These are phyloP conservation scores for Caprella mutica DNA, from an alignment of 2,888 invertebrate species.

Conservation along the genomic window DNA sequence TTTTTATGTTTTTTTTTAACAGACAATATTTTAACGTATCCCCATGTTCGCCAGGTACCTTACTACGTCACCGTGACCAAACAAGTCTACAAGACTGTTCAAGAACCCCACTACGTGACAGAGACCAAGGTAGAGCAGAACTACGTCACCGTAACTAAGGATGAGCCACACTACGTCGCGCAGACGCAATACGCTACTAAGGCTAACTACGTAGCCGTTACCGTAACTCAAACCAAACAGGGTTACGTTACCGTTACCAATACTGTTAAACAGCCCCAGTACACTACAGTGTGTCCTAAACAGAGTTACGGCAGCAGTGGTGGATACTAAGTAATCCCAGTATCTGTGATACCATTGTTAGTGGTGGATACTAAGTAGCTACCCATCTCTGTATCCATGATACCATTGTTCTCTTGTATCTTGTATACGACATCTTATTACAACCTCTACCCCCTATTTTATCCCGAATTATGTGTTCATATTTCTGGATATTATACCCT, in stretches of 20 bases:
- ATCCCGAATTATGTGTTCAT: no score
- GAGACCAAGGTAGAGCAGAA: conserved; percentile 33
- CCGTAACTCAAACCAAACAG: conserved; percentile 33
- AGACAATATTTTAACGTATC: no score
- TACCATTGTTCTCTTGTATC: no score
- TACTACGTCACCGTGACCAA: conserved; percentile 31
- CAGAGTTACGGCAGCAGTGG: conserved; percentile 10
- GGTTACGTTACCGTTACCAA: conserved; percentile 31
- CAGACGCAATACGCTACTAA: conserved; percentile 29
- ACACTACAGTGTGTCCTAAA: conserved; percentile 32
- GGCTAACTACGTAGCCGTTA: conserved; percentile 24
- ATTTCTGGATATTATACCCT: no score
- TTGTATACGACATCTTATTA: no score
- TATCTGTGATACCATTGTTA: no score
- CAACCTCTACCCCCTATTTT: no score
- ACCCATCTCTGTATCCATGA: no score
- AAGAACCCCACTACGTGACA: conserved; percentile 31
- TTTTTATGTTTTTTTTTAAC: no score
- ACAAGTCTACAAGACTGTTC: conserved; percentile 31
- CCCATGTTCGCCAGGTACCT: conserved; percentile 29
- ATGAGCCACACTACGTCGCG: conserved; percentile 33
- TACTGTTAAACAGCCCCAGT: conserved; percentile 22
- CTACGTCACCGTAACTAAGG: conserved; percentile 29
- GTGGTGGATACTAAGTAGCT: no score
- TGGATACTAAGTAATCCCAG: no score